Conservation (phyloP, 2,888 invertebrate species). For the Amiota mariae region DNA sequence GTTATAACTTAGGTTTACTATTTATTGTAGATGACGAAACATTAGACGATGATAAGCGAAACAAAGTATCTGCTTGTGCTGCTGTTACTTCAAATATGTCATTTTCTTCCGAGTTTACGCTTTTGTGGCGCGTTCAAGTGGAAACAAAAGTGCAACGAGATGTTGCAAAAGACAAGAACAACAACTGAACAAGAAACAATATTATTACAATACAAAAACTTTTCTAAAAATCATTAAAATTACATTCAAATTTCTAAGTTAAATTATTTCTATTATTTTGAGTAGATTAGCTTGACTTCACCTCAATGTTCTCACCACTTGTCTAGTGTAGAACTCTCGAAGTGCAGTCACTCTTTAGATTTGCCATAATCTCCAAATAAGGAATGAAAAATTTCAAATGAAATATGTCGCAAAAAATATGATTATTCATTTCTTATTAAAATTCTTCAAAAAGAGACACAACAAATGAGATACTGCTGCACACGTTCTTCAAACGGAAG, state of each 20-base stretch:
- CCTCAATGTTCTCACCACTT: too few relatives aligned
- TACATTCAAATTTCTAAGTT: background rate
- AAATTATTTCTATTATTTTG: too few relatives aligned
- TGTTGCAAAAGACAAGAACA: constrained; percentile 16
- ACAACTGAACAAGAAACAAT: constrained; percentile 27
- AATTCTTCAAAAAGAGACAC: too few relatives aligned
- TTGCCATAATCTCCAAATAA: too few relatives aligned
- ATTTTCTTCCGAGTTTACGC: constrained; percentile 1
- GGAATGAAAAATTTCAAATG: background rate
- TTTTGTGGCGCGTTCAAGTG: constrained; percentile 52
- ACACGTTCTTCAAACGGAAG: background rate
- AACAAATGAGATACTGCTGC: background rate
- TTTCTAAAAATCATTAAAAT: constrained; percentile 40
- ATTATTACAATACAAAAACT: constrained; percentile 22
- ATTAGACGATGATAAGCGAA: background rate
- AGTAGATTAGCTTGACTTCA: too few relatives aligned
- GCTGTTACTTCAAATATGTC: background rate
- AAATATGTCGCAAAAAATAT: background rate
- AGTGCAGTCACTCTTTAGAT: too few relatives aligned
- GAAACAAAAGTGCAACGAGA: constrained; percentile 40
- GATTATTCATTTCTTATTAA: too few relatives aligned
- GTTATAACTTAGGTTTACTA: too few relatives aligned
- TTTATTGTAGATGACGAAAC: too few relatives aligned
- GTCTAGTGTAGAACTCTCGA: too few relatives aligned
- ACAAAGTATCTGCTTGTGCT: background rate